Base-by-base conservation (phyloP, 2,888 invertebrate species). In the Ophion obscuratus region DNA sequence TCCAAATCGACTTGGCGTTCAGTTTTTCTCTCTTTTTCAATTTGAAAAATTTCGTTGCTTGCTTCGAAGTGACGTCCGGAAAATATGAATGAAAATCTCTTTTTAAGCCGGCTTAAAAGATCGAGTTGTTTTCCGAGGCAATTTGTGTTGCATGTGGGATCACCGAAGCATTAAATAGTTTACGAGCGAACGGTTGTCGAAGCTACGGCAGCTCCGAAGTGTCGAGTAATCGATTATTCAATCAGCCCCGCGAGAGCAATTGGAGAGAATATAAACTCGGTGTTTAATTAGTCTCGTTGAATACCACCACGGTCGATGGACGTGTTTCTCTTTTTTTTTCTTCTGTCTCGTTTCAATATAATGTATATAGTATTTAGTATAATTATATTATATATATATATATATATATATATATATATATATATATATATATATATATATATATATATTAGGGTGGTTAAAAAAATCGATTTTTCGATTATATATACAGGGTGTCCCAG, bases 191-290 rank as follows among this genome's bases (percentile, higher is more conserved):
- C 80, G 53, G 74, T 14, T 27, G 61, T 81, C 57, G 59, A n/a
- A 71, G 74, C 59, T 59, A 11, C 11, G 40, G 44, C 17, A 53
- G 68, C 36, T 64, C 71, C 31, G 53, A 64, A 67, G 81, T 57
- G 70, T 59, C 73, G 71, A 77, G 59, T 73, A 77, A 84, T 84
- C 81, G 81, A 73, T 77, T 77, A 84, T 81, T 81, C 76, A 73
- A 76, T 76, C 66, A 71, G 67, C n/a, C 66, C 66, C 77, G 57
- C 71, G 80, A 73, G 80, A 53, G 53, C 68, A 70, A 70, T 70
- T 44, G 27, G 61, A 61, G 59, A 47, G 78, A 73, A 73, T 79
- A 70, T 71, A 36, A 59, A 36, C 67, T 61, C 44, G 44, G 40
- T 36, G 78, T 78, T 78, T 70, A 78, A 78, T 78, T 78, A 70